These are phyloP conservation scores for Malurus leucopterus DNA, from an alignment of 2,797 vertebrate genomes.

Conservation along the genomic window DNA sequence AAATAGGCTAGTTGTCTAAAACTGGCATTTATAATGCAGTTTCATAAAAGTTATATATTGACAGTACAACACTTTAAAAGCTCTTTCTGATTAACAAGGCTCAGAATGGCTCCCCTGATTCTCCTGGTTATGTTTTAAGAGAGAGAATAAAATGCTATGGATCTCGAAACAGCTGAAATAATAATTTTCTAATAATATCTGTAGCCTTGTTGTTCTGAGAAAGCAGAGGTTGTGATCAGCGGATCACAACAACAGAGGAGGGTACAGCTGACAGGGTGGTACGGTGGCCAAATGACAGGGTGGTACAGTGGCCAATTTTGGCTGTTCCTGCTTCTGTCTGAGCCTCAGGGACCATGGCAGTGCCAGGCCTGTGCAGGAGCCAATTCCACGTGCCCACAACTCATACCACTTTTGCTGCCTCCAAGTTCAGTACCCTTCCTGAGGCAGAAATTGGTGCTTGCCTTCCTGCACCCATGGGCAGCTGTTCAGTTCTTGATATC, in stretches of 20 bases:
- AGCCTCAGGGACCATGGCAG: not conserved
- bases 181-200: slow-evolving; percentile 34
- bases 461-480: not conserved
- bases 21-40: slow-evolving; percentile 65
- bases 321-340: not conserved
- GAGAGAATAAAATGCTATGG: slow-evolving; percentile 57
- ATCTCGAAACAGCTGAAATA: slow-evolving; percentile 44
- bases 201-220: not conserved
- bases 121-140: slow-evolving; percentile 60
- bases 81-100: slow-evolving; percentile 70
- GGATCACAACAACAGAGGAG: not conserved
- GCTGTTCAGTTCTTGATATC: not conserved
- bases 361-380: not conserved
- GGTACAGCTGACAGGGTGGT: not conserved
- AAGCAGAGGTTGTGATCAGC: not conserved
- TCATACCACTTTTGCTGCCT: not conserved
- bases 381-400: accelerated
- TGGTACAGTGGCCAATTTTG: accelerated
- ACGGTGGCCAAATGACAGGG: accelerated
- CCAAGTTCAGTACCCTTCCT: not conserved
- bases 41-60: slow-evolving; percentile 66
- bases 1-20: slow-evolving; percentile 66
- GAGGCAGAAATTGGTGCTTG: not conserved
- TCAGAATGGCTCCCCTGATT: slow-evolving; percentile 67
- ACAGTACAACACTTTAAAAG: slow-evolving; percentile 63